Evolutionary conservation across 2,888 invertebrate genomes (phyloP).

Genomic region (Caenorhabditis zanzibari): DNA sequence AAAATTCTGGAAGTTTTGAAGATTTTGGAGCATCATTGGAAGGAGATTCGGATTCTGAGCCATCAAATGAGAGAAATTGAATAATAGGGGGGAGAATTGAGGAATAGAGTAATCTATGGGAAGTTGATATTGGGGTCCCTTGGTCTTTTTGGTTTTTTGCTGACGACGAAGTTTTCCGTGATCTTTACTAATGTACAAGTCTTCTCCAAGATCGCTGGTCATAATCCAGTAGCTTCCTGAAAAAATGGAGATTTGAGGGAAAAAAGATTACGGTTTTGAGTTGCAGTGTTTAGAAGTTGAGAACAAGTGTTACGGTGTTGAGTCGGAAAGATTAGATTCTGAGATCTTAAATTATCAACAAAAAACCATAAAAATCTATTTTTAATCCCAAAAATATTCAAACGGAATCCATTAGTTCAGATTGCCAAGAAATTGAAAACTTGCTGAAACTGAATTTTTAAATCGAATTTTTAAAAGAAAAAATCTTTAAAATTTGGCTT

Average conservation of each 20-base stretch:
- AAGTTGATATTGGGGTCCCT: neutral
- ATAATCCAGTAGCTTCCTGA: constrained; percentile 49
- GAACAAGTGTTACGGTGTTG: too few relatives aligned
- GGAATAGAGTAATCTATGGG: neutral
- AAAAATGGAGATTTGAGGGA: constrained; percentile 8
- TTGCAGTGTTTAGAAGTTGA: too few relatives aligned
- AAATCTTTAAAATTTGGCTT: too few relatives aligned
- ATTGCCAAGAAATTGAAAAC: too few relatives aligned
- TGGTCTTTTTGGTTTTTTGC: neutral
- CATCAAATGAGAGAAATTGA: neutral
- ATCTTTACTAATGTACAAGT: constrained; percentile 18
- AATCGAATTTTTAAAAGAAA: too few relatives aligned
- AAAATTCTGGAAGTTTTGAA: neutral
- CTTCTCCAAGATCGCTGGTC: neutral
- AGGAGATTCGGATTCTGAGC: constrained; percentile 2
- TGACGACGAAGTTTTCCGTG: constrained; percentile 44
- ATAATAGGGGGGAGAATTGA: neutral
- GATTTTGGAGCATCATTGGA: constrained; percentile 16
- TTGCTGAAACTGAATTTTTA: too few relatives aligned
- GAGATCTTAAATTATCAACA: too few relatives aligned
- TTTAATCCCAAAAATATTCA: neutral
- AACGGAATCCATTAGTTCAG: neutral
- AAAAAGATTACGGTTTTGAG: too few relatives aligned
- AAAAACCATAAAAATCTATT: too few relatives aligned
- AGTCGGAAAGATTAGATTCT: too few relatives aligned